Percentiles rank a stretch among this genome's conserved stretches.
phyloP scores from a whole-genome alignment of 2,888 invertebrate species.

The Aromia moschata region DNA sequence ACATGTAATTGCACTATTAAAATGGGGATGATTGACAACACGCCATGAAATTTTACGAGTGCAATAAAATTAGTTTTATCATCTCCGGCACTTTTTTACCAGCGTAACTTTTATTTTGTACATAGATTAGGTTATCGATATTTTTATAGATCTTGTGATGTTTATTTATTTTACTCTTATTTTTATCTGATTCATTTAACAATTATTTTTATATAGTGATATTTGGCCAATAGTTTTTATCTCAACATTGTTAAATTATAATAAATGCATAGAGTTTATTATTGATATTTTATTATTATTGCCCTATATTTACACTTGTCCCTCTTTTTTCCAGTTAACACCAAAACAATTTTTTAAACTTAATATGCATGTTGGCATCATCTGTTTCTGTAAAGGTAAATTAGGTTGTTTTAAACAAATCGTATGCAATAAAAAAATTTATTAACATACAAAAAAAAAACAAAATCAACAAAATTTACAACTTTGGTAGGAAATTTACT shows the following conservation, averaged over 20 bases:
- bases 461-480: slow-evolving; percentile 24
- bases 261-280: too few relatives aligned
- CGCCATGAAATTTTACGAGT: slow-evolving; percentile 2
- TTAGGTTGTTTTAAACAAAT: neutral
- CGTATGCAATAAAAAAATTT: slow-evolving; percentile 10
- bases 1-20: slow-evolving; percentile 16
- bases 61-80: slow-evolving; percentile 21
- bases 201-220: slow-evolving; percentile 17
- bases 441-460: slow-evolving; percentile 22
- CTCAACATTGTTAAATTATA: slow-evolving; percentile 20
- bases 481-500: slow-evolving; percentile 4
- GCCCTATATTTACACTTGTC: too few relatives aligned
- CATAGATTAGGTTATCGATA: slow-evolving; percentile 19
- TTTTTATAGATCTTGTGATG: slow-evolving; percentile 15
- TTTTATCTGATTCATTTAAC: neutral
- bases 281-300: too few relatives aligned
- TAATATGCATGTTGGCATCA: slow-evolving; percentile 19
- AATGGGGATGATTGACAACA: slow-evolving; percentile 18
- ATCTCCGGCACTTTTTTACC: slow-evolving; percentile 10
- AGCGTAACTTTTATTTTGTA: slow-evolving; percentile 6
- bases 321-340: too few relatives aligned
- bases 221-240: slow-evolving; percentile 18
- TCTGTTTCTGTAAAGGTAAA: neutral
- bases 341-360: too few relatives aligned
- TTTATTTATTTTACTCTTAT: slow-evolving; percentile 17